Evolutionary conservation across 2,888 invertebrate species (phyloP), one percentile per base, ranked within the genome.

Genomic region (Tupiocoris notatus): DNA sequence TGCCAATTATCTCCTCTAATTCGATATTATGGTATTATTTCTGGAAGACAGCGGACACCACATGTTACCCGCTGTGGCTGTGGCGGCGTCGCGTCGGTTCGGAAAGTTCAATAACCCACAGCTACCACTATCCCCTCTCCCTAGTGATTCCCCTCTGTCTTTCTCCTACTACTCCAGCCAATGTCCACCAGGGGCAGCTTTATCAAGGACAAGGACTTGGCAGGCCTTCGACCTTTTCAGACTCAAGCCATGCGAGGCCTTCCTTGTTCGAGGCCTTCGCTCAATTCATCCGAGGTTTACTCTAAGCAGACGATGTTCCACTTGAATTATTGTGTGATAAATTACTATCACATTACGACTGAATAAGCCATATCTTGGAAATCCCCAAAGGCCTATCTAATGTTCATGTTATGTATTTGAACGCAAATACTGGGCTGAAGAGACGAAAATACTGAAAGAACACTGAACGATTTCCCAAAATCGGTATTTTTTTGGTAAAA

Each of bases 201-300:
- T 67, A 67, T 67, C 67, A 67, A 67, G 67, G 67, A 67, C 67
- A 67, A 67, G 67, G 67, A 67, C 67, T 67, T 67, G 67, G 39
- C n/a, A 67, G 67, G 67, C 67, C 67, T 67, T 21, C 67, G 67
- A 67, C 67, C 67, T 67, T 67, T 67, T 21, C 57, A 57, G 39
- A 7, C 39, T 57, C 67, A 56, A 20, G 67, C 67, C 21, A 23
- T 18, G 1, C 57, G 54, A 17, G 2, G 18, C 56, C 21, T 21
- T 1, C 67, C 17, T 67, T 59, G 59, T 2, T 39, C 39, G 39
- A n/a, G n/a, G n/a, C n/a, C n/a, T n/a, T n/a, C n/a, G n/a, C n/a
- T n/a, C n/a, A n/a, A n/a, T n/a, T n/a, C n/a, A n/a, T n/a, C n/a
- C n/a, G n/a, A n/a, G n/a, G n/a, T n/a, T n/a, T n/a, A n/a, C n/a